Base-by-base conservation (phyloP, 1,140 invertebrate species). In the Pentalonia nigronervosa region DNA sequence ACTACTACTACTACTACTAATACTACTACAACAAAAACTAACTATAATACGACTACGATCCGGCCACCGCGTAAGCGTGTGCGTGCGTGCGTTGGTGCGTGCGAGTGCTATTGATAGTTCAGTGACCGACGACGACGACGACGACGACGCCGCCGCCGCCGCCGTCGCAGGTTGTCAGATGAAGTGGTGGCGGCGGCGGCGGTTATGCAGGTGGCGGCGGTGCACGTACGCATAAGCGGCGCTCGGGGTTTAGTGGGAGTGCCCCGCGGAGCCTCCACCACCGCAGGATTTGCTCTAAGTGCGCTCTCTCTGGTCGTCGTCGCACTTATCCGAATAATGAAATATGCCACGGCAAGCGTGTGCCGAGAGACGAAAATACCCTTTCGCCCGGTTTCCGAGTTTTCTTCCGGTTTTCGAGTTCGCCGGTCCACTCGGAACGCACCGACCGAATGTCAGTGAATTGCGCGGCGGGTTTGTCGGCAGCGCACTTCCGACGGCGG, bases 51-150 rank as follows among this genome's bases (percentile, higher is more conserved):
- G 50, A 21, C 34, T 53, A 14, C 88, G 88, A 25, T 41, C 34
- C 30, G 88, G 50, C 25, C 50, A 20, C 34, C 50, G 88, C 34
- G 86, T 88, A 88, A 88, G 47, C 47, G 86, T 50, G 48, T 84
- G 47, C 41, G 88, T 41, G 88, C 41, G 34, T 20, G 41, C 14
- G 84, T 86, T 25, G 45, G 56, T 90, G 89, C 34, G 89, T 76
- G 90, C 30, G 90, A 50, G 90, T 41, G 48, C 48, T 93, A 81
- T 93, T 93, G 91, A 93, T 93, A 93, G 91, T 93, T 93, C 91
- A 93, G 91, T 93, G 91, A 93, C 91, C 91, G 90, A 36, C 36
- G 30, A 67, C 60, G 60, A 76, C 60, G 47, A 21, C 89, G 89
- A 53, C 48, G 41, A 41, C 41, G 41, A 41, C 41, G 88, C 48